A percentile compares a stretch with the other conserved stretches of the same genome.
Evolutionary conservation across 1,140 invertebrate genomes (phyloP).

Genomic region (Camponotus floridanus): DNA sequence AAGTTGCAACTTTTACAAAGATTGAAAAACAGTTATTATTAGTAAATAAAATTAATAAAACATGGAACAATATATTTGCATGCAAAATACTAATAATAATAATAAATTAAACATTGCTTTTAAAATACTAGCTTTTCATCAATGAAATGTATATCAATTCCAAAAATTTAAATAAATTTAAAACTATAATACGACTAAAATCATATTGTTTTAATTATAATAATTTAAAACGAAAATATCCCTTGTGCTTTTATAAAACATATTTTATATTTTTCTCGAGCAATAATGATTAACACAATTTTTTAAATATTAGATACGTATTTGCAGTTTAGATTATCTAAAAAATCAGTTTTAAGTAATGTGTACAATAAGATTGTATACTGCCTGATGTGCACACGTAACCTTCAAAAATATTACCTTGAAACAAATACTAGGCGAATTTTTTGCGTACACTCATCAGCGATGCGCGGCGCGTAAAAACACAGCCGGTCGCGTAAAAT

Average conservation of each 20-base stretch:
- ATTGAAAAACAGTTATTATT: no score
- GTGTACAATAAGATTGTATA: not conserved
- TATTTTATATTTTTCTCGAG: not conserved
- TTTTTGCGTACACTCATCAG: not conserved
- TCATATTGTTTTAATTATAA: conserved; percentile 7
- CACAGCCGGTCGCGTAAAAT: conserved; percentile 5
- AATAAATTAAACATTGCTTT: not conserved
- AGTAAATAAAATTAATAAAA: not conserved
- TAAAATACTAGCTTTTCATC: not conserved
- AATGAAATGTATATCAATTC: not conserved
- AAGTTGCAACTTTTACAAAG: not conserved
- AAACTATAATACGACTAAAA: not conserved
- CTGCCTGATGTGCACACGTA: not conserved
- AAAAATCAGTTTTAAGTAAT: not conserved
- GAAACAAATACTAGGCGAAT: not conserved
- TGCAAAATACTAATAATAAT: not conserved
- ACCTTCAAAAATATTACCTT: not conserved
- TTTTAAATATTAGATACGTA: not conserved
- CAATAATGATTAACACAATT: not conserved
- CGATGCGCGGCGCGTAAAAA: conserved; percentile 13
- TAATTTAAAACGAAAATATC: not conserved
- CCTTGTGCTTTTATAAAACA: not conserved
- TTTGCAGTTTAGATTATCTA: not conserved
- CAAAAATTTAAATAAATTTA: no score
- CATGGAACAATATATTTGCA: not conserved